Base-by-base conservation (phyloP, 2,888 invertebrate species). In the Phengaris arion region DNA sequence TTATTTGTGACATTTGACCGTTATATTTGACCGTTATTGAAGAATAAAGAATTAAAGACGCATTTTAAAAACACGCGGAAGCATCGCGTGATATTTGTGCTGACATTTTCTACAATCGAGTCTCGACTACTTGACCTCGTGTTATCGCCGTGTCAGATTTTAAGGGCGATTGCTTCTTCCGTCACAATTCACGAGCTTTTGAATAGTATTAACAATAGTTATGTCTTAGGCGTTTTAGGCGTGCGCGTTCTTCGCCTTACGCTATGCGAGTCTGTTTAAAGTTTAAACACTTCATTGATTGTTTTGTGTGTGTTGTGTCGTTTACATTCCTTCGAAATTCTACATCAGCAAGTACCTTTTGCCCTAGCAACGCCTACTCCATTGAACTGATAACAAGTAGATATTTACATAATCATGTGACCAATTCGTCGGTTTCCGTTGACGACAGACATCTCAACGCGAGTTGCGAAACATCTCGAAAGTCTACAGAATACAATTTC, bases 141-240 rank as follows among this genome's bases (percentile, higher is more conserved):
- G 12, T 64, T 64, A 64, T 64, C 13, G 64, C 35, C 64, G 64
- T 64, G 64, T 64, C 64, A 64, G 64, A 64, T 64, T 64, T 35
- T 35, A 64, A 45, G 35, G 35, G 35, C 12, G 64, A 64, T 64
- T 64, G 35, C 64, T 45, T 35, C 64, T 64, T 64, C 64, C 64
- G 64, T 45, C 64, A 45, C 35, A 45, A 64, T 2, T 35, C 35
- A 35, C 35, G 4, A 35, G 35, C 35, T 35, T 2, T 35, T 35
- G 35, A 35, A 35, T 35, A 35, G 35, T 35, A 35, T 35, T 35
- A 35, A 35, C 35, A 35, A 35, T 35, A 35, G 35, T 35, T 22
- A 22, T 1, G 22, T 22, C 22, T 22, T 22, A 22, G 22, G 22
- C 22, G 22, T 22, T 22, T 22, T 22, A 22, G 22, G 22, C 22